Base-by-base conservation (phyloP, 2,888 invertebrate species). In the Latheticus oryzae region DNA sequence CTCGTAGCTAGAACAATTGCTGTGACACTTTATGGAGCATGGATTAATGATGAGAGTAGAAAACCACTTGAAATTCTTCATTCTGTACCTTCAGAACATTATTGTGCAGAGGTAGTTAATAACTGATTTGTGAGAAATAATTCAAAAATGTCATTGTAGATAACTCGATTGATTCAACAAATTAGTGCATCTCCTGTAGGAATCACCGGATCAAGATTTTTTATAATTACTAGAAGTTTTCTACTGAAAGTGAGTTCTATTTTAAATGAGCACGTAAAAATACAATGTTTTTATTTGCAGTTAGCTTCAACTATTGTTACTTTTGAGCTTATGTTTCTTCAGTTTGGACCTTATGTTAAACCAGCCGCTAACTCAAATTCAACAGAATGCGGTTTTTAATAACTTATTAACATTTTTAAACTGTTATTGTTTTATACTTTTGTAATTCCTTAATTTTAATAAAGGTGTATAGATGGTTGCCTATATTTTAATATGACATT, bases 1-100 rank as follows among this genome's bases (percentile, higher is more conserved):
- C 75, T 89, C 15, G 78, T 88, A 35, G 76, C 81, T 3, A 79
- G 88, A 40, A 85, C 87, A 0, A 76, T 85, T 0, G 83, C 85
- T 0, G 74, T 77, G 5, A 70, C 73, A 0, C 62, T 76, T 48
- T 76, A 74, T 60, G 76, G 72, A 7, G 75, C 76, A 5, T 73
- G 73, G 69, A 67, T 77, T 9, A 70, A 77, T 45, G 76, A 76
- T 56, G 75, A 75, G 61, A 79, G 80, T 54, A 73, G 71, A 61
- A 74, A 74, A 53, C 77, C 79, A 1, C 57, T 79, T 23, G 64
- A 71, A 16, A 66, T 74, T 35, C 63, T 81, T 9, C 78, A 77
- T 66, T 74, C 78, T 4, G 71, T 80, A 5, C 75, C 79, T 5
- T 70, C 77, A 2, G 76, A 78, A 57, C 66, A 74, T 57, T 81